Base-by-base conservation (phyloP, 1,140 invertebrate species). In the Drosophila asahinai region DNA sequence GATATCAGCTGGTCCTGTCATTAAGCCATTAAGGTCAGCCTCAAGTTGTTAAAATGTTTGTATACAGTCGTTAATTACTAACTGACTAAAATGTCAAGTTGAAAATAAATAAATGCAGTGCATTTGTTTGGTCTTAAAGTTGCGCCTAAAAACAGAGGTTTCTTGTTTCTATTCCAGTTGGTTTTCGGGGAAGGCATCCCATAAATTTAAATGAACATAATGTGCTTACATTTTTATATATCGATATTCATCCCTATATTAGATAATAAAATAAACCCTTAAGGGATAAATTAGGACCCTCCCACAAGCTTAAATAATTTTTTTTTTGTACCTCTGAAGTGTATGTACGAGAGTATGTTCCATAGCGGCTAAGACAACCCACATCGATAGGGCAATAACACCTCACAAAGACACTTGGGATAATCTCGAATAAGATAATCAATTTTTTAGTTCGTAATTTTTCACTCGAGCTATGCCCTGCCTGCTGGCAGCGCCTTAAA, bases 401-500 rank as follows among this genome's bases (percentile, higher is more conserved):
- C 67, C 54, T 60, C 70, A 73, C 67, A 73, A 38, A 73, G 67
- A 61, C 67, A 73, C 70, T 73, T 38, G 54, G 73, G 52, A 76
- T 77, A 77, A 77, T 77, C 73, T 77, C 54, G 52, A 59, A 66
- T 63, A 66, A 77, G 73, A 77, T 77, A 77, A 77, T 77, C 73
- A 77, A 77, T 77, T 77, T 73, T 77, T 42, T 40, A 58, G 74
- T 62, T 77, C 62, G 74, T 77, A 77, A 77, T 77, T 77, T 77
- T 63, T 77, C 74, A 77, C 67, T 73, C 47, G 70, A 48, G 52
- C 27, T 27, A 11, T 22, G 19, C 14, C 19, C 54, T 57, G 47
- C 45, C 65, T 30, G 62, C 58, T 65, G 61, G 72, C 52, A 76
- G 47, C 63, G 73, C 73, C 67, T 77, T 77, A 77, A 77, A 77